phyloP scores from a whole-genome alignment of 2,113 vertebrate species.

The Leptocoma aspasia region DNA sequence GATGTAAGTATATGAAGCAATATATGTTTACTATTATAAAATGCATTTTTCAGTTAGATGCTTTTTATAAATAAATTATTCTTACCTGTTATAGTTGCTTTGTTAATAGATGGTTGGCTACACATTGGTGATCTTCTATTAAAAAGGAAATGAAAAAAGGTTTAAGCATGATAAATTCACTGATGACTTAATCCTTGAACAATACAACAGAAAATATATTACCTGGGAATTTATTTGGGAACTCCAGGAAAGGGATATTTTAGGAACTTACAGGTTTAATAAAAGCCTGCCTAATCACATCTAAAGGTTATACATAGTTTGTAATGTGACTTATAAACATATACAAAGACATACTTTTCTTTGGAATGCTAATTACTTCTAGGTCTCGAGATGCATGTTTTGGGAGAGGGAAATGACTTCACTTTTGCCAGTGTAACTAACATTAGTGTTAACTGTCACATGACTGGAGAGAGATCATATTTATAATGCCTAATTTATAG shows the following conservation, averaged over 20 bases:
- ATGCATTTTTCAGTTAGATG: not conserved
- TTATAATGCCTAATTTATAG: not conserved
- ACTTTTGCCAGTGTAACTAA: not conserved
- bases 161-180: not conserved
- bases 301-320: not conserved
- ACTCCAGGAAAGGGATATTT: not conserved
- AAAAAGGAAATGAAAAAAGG: constrained; percentile 16
- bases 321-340: not conserved
- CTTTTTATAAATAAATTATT: not conserved
- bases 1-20: not conserved
- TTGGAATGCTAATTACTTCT: not conserved
- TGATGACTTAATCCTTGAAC: not conserved
- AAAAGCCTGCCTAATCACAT: not conserved
- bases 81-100: constrained; percentile 95
- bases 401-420: not conserved
- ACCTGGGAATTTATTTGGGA: not conserved
- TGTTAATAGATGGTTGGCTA: constrained; percentile 95
- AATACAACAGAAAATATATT: not conserved
- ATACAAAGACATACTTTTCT: not conserved
- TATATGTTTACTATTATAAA: not conserved
- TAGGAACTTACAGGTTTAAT: not conserved
- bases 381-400: not conserved
- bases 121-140: constrained; percentile 95
- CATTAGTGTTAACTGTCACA: not conserved
- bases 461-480: not conserved